Conservation (phyloP, 2,797 vertebrate genomes). For the Tokudaia muenninki region DNA sequence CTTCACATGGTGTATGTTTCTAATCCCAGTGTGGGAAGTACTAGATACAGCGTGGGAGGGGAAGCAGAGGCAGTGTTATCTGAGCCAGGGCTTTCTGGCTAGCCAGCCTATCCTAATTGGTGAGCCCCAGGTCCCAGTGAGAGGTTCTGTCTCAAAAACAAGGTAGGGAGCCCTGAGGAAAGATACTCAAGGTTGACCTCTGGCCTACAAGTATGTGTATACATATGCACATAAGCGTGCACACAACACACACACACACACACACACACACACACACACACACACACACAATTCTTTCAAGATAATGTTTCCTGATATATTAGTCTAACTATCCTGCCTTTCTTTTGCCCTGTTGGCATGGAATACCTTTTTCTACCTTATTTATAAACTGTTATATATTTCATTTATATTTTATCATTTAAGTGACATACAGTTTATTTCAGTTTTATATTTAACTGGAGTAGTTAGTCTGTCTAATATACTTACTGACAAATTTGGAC, state of each 20-base stretch:
- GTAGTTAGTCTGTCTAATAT: background rate
- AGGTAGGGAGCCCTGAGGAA: background rate
- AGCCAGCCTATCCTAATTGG: background rate
- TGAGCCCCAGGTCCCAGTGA: background rate
- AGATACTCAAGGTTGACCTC: background rate
- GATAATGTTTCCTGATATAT: background rate
- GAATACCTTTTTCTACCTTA: background rate
- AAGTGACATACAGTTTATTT: background rate
- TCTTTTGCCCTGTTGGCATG: background rate
- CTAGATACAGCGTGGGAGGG: background rate
- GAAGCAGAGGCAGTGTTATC: background rate
- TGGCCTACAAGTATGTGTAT: background rate
- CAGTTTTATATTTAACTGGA: background rate
- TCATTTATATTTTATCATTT: slow-evolving; percentile 12
- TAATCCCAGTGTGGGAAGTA: background rate
- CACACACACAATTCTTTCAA: background rate
- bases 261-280: background rate
- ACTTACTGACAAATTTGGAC: background rate
- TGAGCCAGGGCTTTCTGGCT: background rate
- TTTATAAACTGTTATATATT: background rate
- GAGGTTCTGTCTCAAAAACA: background rate
- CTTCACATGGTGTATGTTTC: background rate
- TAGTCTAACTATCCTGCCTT: background rate
- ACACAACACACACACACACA: background rate
- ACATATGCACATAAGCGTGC: background rate